Conservation (phyloP, 1,140 invertebrate genomes). For the Calycopis cecrops region DNA sequence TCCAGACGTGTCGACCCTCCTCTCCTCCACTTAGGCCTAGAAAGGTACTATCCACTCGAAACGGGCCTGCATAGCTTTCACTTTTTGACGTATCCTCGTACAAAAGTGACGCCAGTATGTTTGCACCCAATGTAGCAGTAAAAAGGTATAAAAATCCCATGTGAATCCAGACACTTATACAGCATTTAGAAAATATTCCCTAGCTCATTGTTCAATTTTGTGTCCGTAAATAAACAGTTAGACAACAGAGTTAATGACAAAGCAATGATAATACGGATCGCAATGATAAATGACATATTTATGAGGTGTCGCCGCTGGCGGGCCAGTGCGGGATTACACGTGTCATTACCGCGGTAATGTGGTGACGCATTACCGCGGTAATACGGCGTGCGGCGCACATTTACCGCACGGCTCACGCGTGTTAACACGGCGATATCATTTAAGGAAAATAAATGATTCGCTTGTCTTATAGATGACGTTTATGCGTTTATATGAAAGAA, state of each 20-base stretch:
- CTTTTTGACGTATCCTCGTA: too few relatives aligned
- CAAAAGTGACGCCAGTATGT: too few relatives aligned
- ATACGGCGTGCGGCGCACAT: conserved; percentile 23
- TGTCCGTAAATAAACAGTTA: neutral
- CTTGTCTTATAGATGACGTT: neutral
- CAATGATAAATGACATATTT: conserved; percentile 58
- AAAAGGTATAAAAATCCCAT: too few relatives aligned
- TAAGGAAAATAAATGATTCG: conserved; percentile 16
- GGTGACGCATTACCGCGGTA: conserved; percentile 33
- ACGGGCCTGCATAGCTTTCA: too few relatives aligned
- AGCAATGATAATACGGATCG: conserved; percentile 30
- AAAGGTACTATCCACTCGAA: too few relatives aligned
- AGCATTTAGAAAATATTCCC: too few relatives aligned
- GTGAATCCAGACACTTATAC: too few relatives aligned
- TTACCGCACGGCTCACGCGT: conserved; percentile 1
- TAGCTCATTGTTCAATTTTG: neutral
- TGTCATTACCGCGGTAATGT: conserved; percentile 56
- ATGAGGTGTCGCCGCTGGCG: conserved; percentile 44
- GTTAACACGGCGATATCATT: conserved; percentile 39
- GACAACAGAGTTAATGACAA: conserved; percentile 22
- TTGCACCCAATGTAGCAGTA: too few relatives aligned
- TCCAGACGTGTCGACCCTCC: too few relatives aligned
- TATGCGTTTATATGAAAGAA: too few relatives aligned
- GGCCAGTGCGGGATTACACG: conserved; percentile 49
- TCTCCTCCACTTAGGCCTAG: too few relatives aligned